Evolutionary conservation across 37 sponge, comb jelly and placozoan genomes (phyloP).

Genomic region (Spongilla lacustris): DNA sequence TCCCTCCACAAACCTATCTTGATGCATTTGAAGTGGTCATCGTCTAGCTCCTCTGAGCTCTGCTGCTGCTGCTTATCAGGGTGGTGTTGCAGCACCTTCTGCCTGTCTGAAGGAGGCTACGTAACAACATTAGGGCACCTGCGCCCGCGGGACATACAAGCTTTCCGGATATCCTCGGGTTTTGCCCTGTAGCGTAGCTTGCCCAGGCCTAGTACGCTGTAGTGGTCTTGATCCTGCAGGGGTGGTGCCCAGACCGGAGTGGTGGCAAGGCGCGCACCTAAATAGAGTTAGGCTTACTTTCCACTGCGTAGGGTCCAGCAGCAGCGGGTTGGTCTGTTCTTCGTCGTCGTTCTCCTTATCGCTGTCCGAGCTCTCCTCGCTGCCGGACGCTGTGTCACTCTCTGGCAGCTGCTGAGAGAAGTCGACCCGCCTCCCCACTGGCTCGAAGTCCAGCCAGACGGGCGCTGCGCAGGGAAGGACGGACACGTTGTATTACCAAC

Average conservation of each 20-base stretch:
- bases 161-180: slow-evolving; percentile 87
- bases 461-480: neutral
- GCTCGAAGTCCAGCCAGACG: slow-evolving; percentile 11
- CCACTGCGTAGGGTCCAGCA: slow-evolving; percentile 76
- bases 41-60: slow-evolving; percentile 42
- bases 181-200: slow-evolving; percentile 73
- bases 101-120: slow-evolving; percentile 41
- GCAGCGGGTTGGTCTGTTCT: slow-evolving; percentile 35
- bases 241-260: neutral
- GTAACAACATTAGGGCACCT: neutral
- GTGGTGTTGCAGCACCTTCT: slow-evolving; percentile 87
- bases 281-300: slow-evolving; percentile 32
- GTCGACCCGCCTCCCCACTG: slow-evolving; percentile 29
- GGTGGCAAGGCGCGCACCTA: neutral
- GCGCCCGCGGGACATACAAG: slow-evolving; percentile 68
- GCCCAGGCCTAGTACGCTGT: slow-evolving; percentile 85
- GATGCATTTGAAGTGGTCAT: slow-evolving; percentile 89
- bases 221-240: slow-evolving; percentile 93
- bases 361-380: neutral
- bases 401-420: neutral
- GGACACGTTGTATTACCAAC: no score
- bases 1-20: slow-evolving; percentile 60
- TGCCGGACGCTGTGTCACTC: neutral
- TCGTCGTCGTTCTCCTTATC: slow-evolving; percentile 19
- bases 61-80: slow-evolving; percentile 88